Base-by-base conservation (phyloP, 2,797 vertebrate genomes). In the Lates japonicus region DNA sequence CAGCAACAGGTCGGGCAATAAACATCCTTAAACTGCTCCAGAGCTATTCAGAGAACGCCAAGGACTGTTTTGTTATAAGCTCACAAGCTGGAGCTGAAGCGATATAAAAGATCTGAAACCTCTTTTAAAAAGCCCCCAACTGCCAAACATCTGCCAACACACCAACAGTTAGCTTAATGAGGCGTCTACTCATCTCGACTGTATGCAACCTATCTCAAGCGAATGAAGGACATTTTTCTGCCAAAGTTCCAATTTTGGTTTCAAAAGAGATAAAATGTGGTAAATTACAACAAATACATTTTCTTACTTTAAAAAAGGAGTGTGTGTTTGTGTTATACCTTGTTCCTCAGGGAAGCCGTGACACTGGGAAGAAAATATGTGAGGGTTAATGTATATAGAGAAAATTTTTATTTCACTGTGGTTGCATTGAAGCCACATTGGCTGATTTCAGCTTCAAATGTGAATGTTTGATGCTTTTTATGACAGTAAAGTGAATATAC, bases 301-400 rank as follows among this genome's bases (percentile, higher is more conserved):
- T 39, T 39, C 9, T 10, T 39, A 39, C 5, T 9, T 46, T 17
- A 4, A 46, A 17, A 6, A 46, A 5, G 16, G 14, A 46, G 46
- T 48, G 37, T 80, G 64, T 51, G 2, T 65, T 29, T 37, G 35
- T 57, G 12, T 37, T 22, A 1, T 94, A 96, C 95, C 95, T 96
- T 96, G 95, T 86, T 96, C 95, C 25, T 96, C 94, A 2, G 91
- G 7, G 94, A 86, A 75, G 80, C n/a, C n/a, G n/a, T n/a, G n/a
- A n/a, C 57, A 0, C 95, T 96, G 87, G 0, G 80, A 88, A 80
- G 7, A 74, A 5, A 84, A 65, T n/a, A 77, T 35, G 7, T 66
- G 17, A 67, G 1, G 1, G 35, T 83, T 72, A 42, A 42, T 4
- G 19, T 46, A 39, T 13, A 31, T 5, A 42, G 6, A 29, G 58